Percentiles rank a stretch among this genome's conserved stretches.
phyloP scores from a whole-genome alignment of 2,888 invertebrate genomes.

The Leptopilina myrica region DNA sequence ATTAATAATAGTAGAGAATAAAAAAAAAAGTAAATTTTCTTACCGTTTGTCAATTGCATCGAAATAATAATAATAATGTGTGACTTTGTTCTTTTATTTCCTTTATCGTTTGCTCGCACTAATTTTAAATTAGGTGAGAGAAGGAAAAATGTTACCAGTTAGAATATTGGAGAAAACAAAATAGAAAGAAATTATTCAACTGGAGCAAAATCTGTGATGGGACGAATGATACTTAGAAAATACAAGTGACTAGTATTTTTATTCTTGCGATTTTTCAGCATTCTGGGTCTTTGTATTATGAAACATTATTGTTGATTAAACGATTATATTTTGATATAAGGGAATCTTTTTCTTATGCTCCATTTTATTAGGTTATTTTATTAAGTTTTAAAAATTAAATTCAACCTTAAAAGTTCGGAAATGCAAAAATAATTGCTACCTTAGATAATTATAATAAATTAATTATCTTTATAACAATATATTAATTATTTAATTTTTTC shows the following conservation, averaged over 20 bases:
- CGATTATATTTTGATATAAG: slow-evolving; percentile 36
- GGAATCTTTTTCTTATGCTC: neutral
- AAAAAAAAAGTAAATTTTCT: slow-evolving; percentile 34
- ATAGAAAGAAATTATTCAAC: neutral
- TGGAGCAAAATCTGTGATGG: slow-evolving; percentile 30
- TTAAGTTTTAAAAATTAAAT: too few relatives aligned
- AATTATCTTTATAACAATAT: too few relatives aligned
- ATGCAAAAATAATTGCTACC: too few relatives aligned
- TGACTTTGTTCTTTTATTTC: slow-evolving; percentile 8
- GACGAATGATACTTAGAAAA: slow-evolving; percentile 4
- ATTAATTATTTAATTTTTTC: too few relatives aligned
- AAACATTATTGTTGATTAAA: slow-evolving; percentile 32
- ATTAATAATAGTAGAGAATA: neutral
- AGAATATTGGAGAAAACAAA: neutral
- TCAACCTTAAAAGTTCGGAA: too few relatives aligned
- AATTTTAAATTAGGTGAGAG: slow-evolving; percentile 21
- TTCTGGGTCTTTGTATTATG: slow-evolving; percentile 25
- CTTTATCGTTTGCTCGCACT: slow-evolving; percentile 9
- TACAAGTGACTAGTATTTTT: slow-evolving; percentile 26
- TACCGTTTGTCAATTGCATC: slow-evolving; percentile 27
- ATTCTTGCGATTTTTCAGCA: neutral
- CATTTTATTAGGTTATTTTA: neutral
- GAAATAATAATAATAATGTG: neutral
- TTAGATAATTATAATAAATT: too few relatives aligned
- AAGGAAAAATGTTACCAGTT: slow-evolving; percentile 6